phyloP scores from a whole-genome alignment of 2,113 vertebrate species.

The Salvelinus namaycush region DNA sequence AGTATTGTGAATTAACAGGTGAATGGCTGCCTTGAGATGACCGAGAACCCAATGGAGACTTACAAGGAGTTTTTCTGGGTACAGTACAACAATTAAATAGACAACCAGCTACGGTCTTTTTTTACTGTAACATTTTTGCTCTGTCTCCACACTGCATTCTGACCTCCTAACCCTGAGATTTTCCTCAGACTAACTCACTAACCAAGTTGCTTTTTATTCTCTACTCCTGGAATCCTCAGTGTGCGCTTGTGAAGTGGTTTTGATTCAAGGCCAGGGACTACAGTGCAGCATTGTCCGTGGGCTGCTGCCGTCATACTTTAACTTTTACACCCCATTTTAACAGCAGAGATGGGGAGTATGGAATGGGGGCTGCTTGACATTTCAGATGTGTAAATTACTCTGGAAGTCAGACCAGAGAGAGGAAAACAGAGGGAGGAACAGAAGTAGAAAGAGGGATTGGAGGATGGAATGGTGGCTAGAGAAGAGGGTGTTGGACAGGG shows the following conservation, averaged over 20 bases:
- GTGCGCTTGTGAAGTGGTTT: neutral
- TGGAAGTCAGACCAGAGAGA: slow-evolving; percentile 36
- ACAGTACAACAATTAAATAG: slow-evolving; percentile 75
- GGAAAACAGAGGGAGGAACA: slow-evolving; percentile 1
- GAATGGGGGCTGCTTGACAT: slow-evolving; percentile 38
- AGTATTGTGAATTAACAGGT: slow-evolving; percentile 82
- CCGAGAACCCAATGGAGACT: slow-evolving; percentile 64
- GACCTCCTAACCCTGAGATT: neutral
- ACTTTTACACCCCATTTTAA: slow-evolving; percentile 20
- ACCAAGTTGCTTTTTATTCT: slow-evolving; percentile 9
- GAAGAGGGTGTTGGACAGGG: slow-evolving; percentile 34
- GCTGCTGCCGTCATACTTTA: slow-evolving; percentile 2
- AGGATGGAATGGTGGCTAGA: slow-evolving; percentile 38
- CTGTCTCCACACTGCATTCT: neutral
- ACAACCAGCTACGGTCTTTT: slow-evolving; percentile 33
- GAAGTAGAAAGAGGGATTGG: slow-evolving; percentile 27
- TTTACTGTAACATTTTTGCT: neutral
- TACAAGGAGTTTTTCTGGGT: slow-evolving; percentile 82
- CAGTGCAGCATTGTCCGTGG: too few relatives aligned
- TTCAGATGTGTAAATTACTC: slow-evolving; percentile 59
- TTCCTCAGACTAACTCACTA: slow-evolving; percentile 16
- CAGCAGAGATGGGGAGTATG: neutral
- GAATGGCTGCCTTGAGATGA: slow-evolving; percentile 83
- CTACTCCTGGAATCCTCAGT: neutral
- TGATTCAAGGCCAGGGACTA: too few relatives aligned